Evolutionary conservation across 2,797 vertebrate species (phyloP), one percentile per base, ranked within the genome.

Genomic region (Chelon labrosus): DNA sequence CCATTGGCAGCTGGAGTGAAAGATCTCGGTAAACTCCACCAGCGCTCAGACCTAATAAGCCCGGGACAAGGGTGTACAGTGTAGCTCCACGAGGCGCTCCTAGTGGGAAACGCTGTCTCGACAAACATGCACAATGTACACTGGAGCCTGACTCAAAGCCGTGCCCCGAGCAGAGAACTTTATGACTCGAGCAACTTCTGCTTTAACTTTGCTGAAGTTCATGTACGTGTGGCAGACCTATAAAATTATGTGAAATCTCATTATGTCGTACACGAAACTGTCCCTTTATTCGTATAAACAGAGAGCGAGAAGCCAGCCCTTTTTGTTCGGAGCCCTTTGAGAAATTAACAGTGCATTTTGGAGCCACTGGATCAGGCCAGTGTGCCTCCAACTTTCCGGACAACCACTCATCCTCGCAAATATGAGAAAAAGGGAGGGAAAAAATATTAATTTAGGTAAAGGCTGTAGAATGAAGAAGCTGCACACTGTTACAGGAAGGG

Each of bases 1-100:
- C 61, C 22, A 70, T 56, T 90, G 87, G 85, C 86, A 90, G 85
- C 47, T 86, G 7, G 84, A 86, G 73, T 86, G 83, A 91, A 84
- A 82, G 84, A 80, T 88, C 81, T 80, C 64, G 72, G 84, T 85
- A 79, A 90, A 87, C 72, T 83, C 77, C 59, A 76, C 39, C 77
- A 74, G 73, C 62, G 65, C 81, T 89, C 85, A 60, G 82, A 86
- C 71, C 73, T 88, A 85, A 85, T 84, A 80, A 85, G 78, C 51
- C 46, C 11, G 27, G 55, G 74, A 88, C 84, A 77, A 85, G 75
- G 79, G 81, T 58, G 79, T 39, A 80, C 79, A 85, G 87, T 88
- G 62, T 25, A 44, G 71, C 65, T 68, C 78, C 59, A 50, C 27
- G 3, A 79, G 73, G 70, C 73, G 73, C 74, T 78, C 83, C 83